These are phyloP conservation scores for Rana temporaria DNA, from an alignment of 2,113 vertebrate genomes.

Conservation along the genomic window DNA sequence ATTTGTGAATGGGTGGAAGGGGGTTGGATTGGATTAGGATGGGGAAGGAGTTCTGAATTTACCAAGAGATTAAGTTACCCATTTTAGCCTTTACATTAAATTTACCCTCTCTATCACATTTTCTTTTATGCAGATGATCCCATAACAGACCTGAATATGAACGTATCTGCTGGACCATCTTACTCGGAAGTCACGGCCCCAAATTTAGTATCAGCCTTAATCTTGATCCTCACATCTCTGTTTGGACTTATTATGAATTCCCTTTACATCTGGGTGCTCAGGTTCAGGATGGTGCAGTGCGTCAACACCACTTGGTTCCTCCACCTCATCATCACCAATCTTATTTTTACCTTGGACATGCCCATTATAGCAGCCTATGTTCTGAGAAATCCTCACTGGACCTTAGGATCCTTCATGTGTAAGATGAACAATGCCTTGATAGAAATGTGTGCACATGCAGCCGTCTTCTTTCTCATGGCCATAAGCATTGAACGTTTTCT, in stretches of 20 bases:
- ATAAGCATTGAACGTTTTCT: slow-evolving; percentile 65
- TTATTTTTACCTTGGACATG: slow-evolving; percentile 58
- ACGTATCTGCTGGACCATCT: background rate
- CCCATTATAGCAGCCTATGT: slow-evolving; percentile 58
- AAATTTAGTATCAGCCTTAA: background rate
- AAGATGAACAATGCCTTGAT: slow-evolving; percentile 58
- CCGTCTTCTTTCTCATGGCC: slow-evolving; percentile 60
- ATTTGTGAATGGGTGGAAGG: too few species aligned
- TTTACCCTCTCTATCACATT: too few species aligned
- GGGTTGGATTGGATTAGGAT: too few species aligned
- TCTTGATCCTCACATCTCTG: background rate
- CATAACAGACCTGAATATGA: background rate
- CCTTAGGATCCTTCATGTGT: slow-evolving; percentile 61
- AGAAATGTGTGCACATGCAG: slow-evolving; percentile 56
- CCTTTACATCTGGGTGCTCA: slow-evolving; percentile 64
- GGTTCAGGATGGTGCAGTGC: slow-evolving; percentile 64
- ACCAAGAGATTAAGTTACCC: too few species aligned
- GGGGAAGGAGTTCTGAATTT: too few species aligned
- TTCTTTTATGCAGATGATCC: too few species aligned
- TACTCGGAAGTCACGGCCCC: background rate
- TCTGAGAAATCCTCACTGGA: slow-evolving; percentile 60
- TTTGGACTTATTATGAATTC: slow-evolving; percentile 30
- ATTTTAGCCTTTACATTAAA: too few species aligned
- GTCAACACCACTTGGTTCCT: slow-evolving; percentile 64
- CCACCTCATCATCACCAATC: slow-evolving; percentile 64